Evolutionary conservation across 2,113 vertebrate species (phyloP), one percentile per base, ranked within the genome.

Genomic region (Pagrus major): DNA sequence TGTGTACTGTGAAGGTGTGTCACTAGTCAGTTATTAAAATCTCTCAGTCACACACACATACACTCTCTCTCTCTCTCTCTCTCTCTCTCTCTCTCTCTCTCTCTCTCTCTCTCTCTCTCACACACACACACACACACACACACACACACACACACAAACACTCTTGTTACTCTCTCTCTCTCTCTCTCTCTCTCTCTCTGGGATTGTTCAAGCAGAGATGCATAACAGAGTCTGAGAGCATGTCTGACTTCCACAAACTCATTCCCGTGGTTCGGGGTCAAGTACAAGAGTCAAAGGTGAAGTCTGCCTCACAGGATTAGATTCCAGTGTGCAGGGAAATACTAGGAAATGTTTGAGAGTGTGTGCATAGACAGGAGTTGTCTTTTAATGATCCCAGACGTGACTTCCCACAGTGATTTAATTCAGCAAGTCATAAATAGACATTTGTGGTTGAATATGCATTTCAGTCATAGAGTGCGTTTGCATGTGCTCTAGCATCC

Each of bases 211-310:
- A 90, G 91, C 88, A 68, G 75, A 86, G 81, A 88, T 80, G 84
- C 85, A 89, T 67, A 82, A 89, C 91, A 90, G 78, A 90, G 89
- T 76, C 67, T 78, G 89, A 91, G 83, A 91, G 83, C 88, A 91
- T 86, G 89, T 89, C 86, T 73, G 71, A 92, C 87, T 90, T 88
- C 80, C 81, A 86, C 80, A 76, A 86, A 83, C 90, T 91, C 86
- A 86, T 89, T 92, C 81, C 83, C 65, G 78, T 88, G 92, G 89
- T 88, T 83, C 72, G 37, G 69, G 94, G 92, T 95, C 94, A 95
- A 95, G 94, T 94, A 91, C 87, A 83, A 87, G 86, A 90, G 93
- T 93, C 92, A 94, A 85, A 95, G 94, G 92, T 95, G 88, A 93
- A 71, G 83, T 87, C 81, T 85, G 88, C 76, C 78, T 67, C 76